Evolutionary conservation across 1,140 invertebrate species (phyloP).

Genomic region (Aphelenchoides besseyi): DNA sequence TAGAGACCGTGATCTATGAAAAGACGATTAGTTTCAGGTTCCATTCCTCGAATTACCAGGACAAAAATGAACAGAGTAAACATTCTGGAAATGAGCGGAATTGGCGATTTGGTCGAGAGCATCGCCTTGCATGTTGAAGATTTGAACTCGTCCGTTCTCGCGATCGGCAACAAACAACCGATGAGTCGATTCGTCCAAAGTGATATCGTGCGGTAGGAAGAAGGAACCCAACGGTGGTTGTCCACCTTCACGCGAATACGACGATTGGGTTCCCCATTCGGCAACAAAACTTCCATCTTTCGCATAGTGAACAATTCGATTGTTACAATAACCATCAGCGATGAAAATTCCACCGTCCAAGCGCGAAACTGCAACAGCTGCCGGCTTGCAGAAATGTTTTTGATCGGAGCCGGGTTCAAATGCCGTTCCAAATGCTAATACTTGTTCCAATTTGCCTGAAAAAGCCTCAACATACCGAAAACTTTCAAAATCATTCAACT

Average conservation of each 20-base stretch:
- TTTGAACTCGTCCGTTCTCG: conserved; percentile 81
- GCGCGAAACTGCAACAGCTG: conserved; percentile 77
- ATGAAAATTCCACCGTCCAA: conserved; percentile 82
- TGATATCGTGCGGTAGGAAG: conserved; percentile 77
- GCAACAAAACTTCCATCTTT: conserved; percentile 67
- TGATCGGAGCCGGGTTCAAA: conserved; percentile 78
- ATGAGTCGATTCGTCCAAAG: conserved; percentile 73
- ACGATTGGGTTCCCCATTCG: conserved; percentile 42
- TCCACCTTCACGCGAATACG: neutral
- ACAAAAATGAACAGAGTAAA: conserved; percentile 50
- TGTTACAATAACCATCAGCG: conserved; percentile 87
- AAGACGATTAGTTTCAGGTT: neutral
- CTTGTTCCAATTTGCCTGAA: conserved; percentile 51
- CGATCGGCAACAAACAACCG: conserved; percentile 82
- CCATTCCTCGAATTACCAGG: conserved; percentile 27
- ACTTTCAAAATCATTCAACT: conserved; percentile 36
- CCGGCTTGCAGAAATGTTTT: conserved; percentile 85
- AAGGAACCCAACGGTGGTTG: conserved; percentile 67
- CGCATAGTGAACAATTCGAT: conserved; percentile 79
- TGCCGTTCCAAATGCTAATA: conserved; percentile 66
- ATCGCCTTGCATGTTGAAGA: conserved; percentile 67
- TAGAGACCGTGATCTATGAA: conserved; percentile 45
- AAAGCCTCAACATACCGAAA: conserved; percentile 33
- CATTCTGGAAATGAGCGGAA: conserved; percentile 35
- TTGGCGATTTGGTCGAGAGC: conserved; percentile 37